These are phyloP conservation scores for Pseudomugil gertrudae DNA, from an alignment of 2,797 vertebrate genomes.

Conservation along the genomic window DNA sequence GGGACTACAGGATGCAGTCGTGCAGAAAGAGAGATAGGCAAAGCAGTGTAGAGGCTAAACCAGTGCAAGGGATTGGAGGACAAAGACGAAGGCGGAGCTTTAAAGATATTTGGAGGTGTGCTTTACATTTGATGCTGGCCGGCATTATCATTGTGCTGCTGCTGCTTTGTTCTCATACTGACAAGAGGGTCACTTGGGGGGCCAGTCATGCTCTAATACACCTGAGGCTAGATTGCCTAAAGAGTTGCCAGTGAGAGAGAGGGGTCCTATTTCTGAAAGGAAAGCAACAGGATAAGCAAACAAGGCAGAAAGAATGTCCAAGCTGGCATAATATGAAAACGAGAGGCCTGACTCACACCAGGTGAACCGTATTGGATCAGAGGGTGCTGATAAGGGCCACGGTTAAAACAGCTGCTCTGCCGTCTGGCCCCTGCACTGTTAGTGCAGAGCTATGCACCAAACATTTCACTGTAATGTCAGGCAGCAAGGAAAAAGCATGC, in stretches of 20 bases:
- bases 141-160: conserved; percentile 28
- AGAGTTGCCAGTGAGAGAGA: conserved; percentile 53
- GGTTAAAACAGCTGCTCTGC: conserved; percentile 65
- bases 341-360: conserved; percentile 58
- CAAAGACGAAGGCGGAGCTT: conserved; percentile 52
- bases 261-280: conserved; percentile 39
- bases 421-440: conserved; percentile 65
- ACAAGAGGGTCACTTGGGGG: conserved; percentile 53
- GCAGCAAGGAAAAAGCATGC: conserved; percentile 54
- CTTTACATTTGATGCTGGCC: conserved; percentile 42
- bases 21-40: conserved; percentile 35
- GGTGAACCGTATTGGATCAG: conserved; percentile 68
- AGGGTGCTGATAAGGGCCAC: conserved; percentile 61
- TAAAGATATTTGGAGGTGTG: conserved; percentile 56
- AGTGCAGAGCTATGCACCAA: conserved; percentile 45
- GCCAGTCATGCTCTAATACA: conserved; percentile 65
- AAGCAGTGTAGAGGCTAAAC: conserved; percentile 33
- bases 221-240: conserved; percentile 53
- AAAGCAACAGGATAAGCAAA: conserved; percentile 59
- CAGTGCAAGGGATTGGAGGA: conserved; percentile 18
- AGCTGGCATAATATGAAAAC: conserved; percentile 50
- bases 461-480: conserved; percentile 59
- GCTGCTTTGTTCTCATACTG: conserved; percentile 71
- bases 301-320: conserved; percentile 56
- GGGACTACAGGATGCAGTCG: conserved; percentile 32